Conservation (phyloP, 2,888 invertebrate genomes). For the Agriopis marginaria region DNA sequence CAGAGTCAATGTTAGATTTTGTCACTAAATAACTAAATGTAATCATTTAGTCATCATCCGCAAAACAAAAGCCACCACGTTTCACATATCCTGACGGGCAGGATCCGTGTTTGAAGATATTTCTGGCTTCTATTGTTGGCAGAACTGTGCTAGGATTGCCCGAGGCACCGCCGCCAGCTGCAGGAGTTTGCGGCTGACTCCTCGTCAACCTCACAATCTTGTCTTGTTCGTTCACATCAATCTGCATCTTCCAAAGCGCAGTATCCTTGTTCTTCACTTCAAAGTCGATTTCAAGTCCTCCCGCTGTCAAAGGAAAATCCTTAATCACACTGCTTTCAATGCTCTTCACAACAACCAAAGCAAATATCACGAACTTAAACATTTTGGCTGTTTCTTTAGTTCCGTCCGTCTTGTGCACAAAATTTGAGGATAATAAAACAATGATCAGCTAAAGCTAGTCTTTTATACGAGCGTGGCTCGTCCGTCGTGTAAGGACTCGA, state of each 20-base stretch:
- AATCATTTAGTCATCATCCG: constrained; percentile 47
- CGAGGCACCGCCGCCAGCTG: background rate
- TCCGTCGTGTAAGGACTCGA: background rate
- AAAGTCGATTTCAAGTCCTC: constrained; percentile 41
- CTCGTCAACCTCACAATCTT: constrained; percentile 30
- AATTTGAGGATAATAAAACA: background rate
- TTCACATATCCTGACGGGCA: constrained; percentile 53
- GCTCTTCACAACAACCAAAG: constrained; percentile 9
- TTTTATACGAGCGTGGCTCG: constrained; percentile 14
- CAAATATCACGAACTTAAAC: constrained; percentile 20
- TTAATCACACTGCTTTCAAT: constrained; percentile 20
- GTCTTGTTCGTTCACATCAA: constrained; percentile 40
- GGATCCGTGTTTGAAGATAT: constrained; percentile 43
- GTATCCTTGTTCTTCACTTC: constrained; percentile 36
- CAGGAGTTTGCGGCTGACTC: background rate
- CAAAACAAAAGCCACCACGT: constrained; percentile 56
- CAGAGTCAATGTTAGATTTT: background rate
- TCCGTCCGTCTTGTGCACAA: constrained; percentile 5
- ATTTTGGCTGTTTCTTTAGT: constrained; percentile 9
- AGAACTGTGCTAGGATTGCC: constrained; percentile 6
- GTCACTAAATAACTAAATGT: background rate
- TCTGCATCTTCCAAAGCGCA: constrained; percentile 32
- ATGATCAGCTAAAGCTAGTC: background rate
- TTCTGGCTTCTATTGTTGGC: constrained; percentile 46
- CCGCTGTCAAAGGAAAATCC: constrained; percentile 38